These are phyloP conservation scores for Psammodynastes pulverulentus DNA, from an alignment of 2,113 vertebrate species.

Conservation along the genomic window DNA sequence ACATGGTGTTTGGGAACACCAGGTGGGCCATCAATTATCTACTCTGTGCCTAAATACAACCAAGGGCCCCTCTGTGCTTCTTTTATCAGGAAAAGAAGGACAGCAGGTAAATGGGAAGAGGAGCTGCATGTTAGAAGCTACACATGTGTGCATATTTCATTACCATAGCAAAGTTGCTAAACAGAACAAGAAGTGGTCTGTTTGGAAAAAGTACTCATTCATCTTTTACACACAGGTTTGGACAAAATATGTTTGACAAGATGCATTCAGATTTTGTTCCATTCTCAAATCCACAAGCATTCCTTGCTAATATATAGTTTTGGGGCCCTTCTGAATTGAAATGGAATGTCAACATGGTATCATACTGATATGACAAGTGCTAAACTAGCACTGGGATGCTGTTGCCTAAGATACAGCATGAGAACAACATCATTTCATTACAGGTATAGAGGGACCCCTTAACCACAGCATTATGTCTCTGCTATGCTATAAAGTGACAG, in stretches of 20 bases:
- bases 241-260: background rate
- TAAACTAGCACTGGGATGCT: constrained; percentile 65
- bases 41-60: background rate
- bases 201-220: background rate
- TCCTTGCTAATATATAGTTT: background rate
- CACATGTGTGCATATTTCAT: background rate
- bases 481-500: constrained; percentile 63
- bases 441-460: constrained; percentile 65
- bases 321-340: constrained; percentile 32
- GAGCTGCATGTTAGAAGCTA: background rate
- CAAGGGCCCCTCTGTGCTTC: background rate
- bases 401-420: constrained; percentile 67
- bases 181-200: background rate
- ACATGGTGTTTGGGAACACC: background rate
- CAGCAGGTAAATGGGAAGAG: background rate
- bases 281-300: background rate
- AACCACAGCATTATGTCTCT: constrained; percentile 66
- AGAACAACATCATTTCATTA: constrained; percentile 68
- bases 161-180: background rate
- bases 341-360: constrained; percentile 16
- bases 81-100: background rate
- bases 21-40: background rate
- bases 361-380: constrained; percentile 33
- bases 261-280: background rate
- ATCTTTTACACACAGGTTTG: background rate